These are phyloP conservation scores for Mantis religiosa DNA, from an alignment of 2,888 invertebrate species.

Conservation along the genomic window DNA sequence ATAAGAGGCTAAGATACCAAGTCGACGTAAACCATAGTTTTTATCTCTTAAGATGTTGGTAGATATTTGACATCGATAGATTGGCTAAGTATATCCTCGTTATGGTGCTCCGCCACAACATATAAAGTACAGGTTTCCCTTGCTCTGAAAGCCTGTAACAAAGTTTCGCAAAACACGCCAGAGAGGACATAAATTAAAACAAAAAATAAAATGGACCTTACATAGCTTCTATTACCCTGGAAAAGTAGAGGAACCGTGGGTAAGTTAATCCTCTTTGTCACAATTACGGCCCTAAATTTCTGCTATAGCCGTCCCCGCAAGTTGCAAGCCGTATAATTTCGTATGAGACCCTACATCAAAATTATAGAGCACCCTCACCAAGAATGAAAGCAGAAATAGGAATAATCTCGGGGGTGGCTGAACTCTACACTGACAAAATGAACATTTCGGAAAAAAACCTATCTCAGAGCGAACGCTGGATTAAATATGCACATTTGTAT, in stretches of 20 bases:
- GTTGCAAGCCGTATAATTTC: not conserved
- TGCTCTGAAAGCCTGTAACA: not conserved
- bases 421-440: not conserved
- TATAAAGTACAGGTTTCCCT: not conserved
- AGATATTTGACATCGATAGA: too few relatives aligned
- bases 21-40: too few relatives aligned
- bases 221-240: not conserved
- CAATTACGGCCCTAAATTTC: slow-evolving; percentile 10
- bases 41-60: too few relatives aligned
- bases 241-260: not conserved
- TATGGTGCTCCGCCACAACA: not conserved
- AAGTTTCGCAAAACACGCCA: not conserved
- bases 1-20: too few relatives aligned
- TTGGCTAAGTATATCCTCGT: not conserved
- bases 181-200: not conserved
- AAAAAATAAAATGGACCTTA: not conserved
- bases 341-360: not conserved
- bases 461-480: not conserved
- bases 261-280: slow-evolving; percentile 7
- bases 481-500: not conserved
- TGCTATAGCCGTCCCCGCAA: not conserved
- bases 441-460: not conserved
- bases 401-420: not conserved
- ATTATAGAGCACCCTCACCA: not conserved
- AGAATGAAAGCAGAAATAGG: not conserved